These are phyloP conservation scores for Drosophila meridionalis DNA, from an alignment of 2,888 invertebrate species.

Conservation along the genomic window DNA sequence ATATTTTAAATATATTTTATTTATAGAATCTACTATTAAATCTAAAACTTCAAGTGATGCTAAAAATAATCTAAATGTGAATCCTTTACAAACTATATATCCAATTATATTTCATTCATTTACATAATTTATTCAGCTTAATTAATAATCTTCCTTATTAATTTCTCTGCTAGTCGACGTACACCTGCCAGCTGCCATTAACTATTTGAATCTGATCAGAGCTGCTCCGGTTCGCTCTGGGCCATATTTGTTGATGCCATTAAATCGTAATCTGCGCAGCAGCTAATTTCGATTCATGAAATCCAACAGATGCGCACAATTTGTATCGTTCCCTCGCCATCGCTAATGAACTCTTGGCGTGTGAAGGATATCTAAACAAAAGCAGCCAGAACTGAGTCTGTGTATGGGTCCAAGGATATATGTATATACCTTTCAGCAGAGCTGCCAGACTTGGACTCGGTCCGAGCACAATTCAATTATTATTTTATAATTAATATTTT, in stretches of 20 bases:
- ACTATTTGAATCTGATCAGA: constrained; percentile 29
- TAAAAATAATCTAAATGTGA: neutral
- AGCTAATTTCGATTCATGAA: constrained; percentile 52
- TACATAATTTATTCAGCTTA: constrained; percentile 15
- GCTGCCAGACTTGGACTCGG: constrained; percentile 43
- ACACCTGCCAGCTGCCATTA: constrained; percentile 22
- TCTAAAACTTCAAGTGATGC: neutral
- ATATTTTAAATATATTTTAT: neutral
- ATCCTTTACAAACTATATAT: neutral
- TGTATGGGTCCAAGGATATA: neutral
- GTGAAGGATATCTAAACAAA: constrained; percentile 60
- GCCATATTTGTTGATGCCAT: constrained; percentile 48
- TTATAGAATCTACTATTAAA: neutral
- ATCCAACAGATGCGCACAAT: constrained; percentile 56
- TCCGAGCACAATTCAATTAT: constrained; percentile 75
- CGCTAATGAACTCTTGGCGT: constrained; percentile 75
- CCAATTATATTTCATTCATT: neutral
- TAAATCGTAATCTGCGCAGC: constrained; percentile 55
- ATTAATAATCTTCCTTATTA: constrained; percentile 16
- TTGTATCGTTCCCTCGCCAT: constrained; percentile 8
- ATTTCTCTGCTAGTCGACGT: neutral
- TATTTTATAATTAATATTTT: constrained; percentile 81
- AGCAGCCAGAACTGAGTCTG: neutral
- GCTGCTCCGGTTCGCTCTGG: constrained; percentile 3
- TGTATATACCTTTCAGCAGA: constrained; percentile 57